Evolutionary conservation across 2,113 vertebrate genomes (phyloP).

Genomic region (Neodontobutis hainanensis): DNA sequence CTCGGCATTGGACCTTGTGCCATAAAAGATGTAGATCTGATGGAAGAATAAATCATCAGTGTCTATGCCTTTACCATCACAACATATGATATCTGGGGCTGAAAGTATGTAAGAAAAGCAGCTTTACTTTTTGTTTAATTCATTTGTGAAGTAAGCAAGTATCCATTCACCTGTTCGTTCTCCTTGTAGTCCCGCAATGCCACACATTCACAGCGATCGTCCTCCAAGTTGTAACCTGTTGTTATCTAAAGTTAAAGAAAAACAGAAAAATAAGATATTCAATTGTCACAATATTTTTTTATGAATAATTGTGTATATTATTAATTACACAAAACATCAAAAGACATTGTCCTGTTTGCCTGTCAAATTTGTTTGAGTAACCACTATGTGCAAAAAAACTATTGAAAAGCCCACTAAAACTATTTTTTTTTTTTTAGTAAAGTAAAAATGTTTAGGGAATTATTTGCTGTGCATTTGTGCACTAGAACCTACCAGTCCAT

Average conservation of each 20-base stretch:
- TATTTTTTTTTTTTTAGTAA: too few relatives aligned
- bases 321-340: too few relatives aligned
- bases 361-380: too few relatives aligned
- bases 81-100: neutral
- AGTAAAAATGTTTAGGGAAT: too few relatives aligned
- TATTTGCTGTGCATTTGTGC: neutral
- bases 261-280: neutral
- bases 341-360: too few relatives aligned
- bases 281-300: neutral
- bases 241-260: constrained; percentile 84
- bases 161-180: constrained; percentile 88
- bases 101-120: neutral
- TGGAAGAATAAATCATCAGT: neutral
- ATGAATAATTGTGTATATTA: too few relatives aligned
- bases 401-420: too few relatives aligned
- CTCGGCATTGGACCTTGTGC: constrained; percentile 96
- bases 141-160: neutral
- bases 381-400: too few relatives aligned
- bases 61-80: neutral
- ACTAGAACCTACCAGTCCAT: constrained; percentile 85
- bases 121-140: too few relatives aligned
- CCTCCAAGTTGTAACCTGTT: constrained; percentile 97
- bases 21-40: constrained; percentile 99
- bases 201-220: constrained; percentile 97
- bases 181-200: constrained; percentile 91